These are phyloP conservation scores for Hipparchia semele DNA, from an alignment of 2,888 invertebrate species.

Conservation along the genomic window DNA sequence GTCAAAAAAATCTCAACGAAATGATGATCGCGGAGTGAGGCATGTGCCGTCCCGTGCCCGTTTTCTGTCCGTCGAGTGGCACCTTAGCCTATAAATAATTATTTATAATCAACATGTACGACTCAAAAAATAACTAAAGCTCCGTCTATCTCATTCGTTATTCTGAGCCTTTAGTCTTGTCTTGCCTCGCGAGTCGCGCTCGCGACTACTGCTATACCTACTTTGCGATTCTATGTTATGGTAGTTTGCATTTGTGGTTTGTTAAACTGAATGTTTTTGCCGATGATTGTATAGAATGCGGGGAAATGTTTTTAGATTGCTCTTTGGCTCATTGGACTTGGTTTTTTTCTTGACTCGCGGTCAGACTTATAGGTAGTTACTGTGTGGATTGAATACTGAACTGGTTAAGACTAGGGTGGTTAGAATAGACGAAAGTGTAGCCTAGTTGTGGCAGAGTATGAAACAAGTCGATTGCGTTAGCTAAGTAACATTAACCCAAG, in stretches of 20 bases:
- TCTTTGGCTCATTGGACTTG: neutral
- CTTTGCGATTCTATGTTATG: slow-evolving; percentile 27
- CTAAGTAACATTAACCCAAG: too few species aligned
- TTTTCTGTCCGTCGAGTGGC: too few species aligned
- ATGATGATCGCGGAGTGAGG: too few species aligned
- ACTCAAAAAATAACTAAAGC: too few species aligned
- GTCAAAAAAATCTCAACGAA: too few species aligned
- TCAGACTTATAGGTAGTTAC: neutral
- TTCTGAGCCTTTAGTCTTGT: neutral
- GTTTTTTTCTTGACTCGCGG: neutral
- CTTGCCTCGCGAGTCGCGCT: neutral
- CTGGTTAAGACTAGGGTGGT: neutral
- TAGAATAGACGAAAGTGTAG: too few species aligned
- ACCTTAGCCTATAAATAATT: too few species aligned
- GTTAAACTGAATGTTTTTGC: slow-evolving; percentile 17
- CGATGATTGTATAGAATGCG: slow-evolving; percentile 3
- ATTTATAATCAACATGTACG: too few species aligned
- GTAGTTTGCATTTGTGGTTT: slow-evolving; percentile 18
- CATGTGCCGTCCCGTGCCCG: too few species aligned
- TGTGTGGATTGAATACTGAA: neutral
- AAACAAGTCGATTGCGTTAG: too few species aligned
- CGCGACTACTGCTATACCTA: slow-evolving; percentile 15
- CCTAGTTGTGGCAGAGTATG: too few species aligned
- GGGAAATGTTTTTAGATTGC: slow-evolving; percentile 5
- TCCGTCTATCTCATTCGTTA: neutral